Evolutionary conservation across 2,888 invertebrate genomes (phyloP).

Genomic region (Xestoiulus laeticollis): DNA sequence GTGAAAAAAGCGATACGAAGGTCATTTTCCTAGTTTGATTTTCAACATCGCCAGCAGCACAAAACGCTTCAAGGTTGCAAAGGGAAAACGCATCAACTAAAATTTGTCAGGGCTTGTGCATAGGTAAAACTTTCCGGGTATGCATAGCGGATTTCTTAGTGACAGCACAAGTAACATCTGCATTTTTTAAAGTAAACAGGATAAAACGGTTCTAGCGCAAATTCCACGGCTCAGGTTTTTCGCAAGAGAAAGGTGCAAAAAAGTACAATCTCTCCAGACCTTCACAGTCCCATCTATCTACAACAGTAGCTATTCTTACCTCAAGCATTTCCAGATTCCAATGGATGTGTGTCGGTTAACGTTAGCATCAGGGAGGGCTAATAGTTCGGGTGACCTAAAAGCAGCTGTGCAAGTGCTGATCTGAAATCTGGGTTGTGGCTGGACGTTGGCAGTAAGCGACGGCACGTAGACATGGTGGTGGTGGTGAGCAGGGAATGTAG

Average conservation of each 20-base stretch:
- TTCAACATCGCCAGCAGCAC: background rate
- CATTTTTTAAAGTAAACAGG: no score
- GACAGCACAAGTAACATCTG: no score
- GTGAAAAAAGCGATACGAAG: background rate
- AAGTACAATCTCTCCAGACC: no score
- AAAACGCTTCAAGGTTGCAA: background rate
- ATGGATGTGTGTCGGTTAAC: constrained; percentile 57
- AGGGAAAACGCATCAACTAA: background rate
- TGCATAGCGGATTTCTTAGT: no score
- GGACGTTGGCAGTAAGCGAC: constrained; percentile 45
- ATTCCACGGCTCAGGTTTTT: no score
- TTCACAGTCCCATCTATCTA: background rate
- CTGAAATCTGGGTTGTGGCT: constrained; percentile 54
- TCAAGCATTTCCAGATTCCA: constrained; percentile 62
- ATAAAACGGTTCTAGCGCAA: no score
- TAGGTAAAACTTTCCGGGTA: no score
- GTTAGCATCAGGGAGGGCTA: constrained; percentile 54
- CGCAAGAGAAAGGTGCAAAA: no score
- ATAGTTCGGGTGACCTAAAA: constrained; percentile 48
- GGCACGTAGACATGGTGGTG: constrained; percentile 53
- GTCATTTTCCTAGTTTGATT: background rate
- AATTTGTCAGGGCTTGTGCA: background rate
- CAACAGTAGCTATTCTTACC: constrained; percentile 59
- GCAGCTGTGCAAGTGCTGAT: constrained; percentile 56
- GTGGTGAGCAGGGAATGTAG: constrained; percentile 60